A percentile compares a stretch with the other conserved stretches of the same genome.
Conservation (phyloP, 92 coral and sea anemone species). For the Zoanthus sociatus region DNA sequence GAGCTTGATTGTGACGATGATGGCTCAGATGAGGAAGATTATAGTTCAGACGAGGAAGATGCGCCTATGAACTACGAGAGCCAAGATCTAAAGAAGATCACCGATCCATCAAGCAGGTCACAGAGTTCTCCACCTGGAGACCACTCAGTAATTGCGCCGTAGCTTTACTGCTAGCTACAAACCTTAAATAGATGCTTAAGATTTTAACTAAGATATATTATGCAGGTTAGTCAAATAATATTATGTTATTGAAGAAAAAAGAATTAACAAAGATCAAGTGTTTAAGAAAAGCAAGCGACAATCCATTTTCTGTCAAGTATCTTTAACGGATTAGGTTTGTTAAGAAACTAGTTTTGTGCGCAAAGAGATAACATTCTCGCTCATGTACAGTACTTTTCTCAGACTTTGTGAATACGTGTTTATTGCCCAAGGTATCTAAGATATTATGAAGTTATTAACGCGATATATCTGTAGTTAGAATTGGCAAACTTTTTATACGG, state of each 20-base stretch:
- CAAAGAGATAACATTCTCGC: slow-evolving; percentile 8
- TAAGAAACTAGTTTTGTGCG: neutral
- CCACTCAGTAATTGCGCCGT: slow-evolving; percentile 26
- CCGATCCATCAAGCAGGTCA: slow-evolving; percentile 24
- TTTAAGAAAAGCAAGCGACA: neutral
- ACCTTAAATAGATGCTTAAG: slow-evolving; percentile 13
- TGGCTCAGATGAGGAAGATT: slow-evolving; percentile 8
- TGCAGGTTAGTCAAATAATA: slow-evolving; percentile 24
- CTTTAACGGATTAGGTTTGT: slow-evolving; percentile 6
- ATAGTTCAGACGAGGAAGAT: slow-evolving; percentile 22
- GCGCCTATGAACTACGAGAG: neutral
- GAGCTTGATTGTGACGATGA: slow-evolving; percentile 14
- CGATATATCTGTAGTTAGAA: neutral
- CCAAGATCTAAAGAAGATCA: slow-evolving; percentile 9
- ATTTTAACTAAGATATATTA: slow-evolving; percentile 37
- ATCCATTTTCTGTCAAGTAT: neutral
- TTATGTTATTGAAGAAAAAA: slow-evolving; percentile 18
- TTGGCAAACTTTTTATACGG: slow-evolving; percentile 15
- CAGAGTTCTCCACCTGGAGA: slow-evolving; percentile 26
- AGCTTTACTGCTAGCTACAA: slow-evolving; percentile 1
- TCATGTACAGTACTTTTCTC: slow-evolving; percentile 27
- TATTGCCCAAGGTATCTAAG: neutral
- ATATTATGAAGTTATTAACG: neutral
- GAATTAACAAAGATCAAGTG: neutral
- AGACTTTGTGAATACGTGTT: neutral